These are phyloP conservation scores for Lamellibrachia luymesi DNA, from an alignment of 1,140 invertebrate species.

Conservation along the genomic window DNA sequence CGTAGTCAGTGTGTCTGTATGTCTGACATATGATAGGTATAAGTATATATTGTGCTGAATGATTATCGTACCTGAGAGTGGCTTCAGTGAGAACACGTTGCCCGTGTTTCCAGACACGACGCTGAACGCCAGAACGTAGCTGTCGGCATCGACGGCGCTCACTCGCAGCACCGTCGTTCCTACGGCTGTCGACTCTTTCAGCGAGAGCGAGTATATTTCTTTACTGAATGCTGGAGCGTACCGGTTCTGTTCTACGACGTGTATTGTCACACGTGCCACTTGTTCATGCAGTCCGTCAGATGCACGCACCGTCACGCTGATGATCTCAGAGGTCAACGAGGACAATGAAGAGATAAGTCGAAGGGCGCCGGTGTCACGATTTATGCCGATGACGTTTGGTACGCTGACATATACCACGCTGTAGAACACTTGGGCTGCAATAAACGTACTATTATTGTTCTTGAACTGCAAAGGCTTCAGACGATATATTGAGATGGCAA, in stretches of 20 bases:
- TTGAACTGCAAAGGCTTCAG: not conserved
- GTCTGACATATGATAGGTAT: not conserved
- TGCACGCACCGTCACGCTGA: constrained; percentile 12
- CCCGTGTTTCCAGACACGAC: not conserved
- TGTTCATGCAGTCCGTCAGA: constrained; percentile 14
- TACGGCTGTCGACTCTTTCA: constrained; percentile 26
- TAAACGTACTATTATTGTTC: not conserved
- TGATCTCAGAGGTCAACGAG: not conserved
- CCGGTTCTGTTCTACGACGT: constrained; percentile 41
- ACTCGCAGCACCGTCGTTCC: constrained; percentile 3
- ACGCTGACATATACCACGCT: not conserved
- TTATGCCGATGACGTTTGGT: not conserved
- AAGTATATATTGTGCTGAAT: not conserved
- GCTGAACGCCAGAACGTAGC: not conserved
- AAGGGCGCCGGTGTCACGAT: not conserved
- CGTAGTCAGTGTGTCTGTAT: no score
- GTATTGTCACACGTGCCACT: constrained; percentile 31
- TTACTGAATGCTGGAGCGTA: constrained; percentile 34
- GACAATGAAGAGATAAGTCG: not conserved
- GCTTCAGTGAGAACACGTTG: not conserved
- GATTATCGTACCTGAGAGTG: not conserved
- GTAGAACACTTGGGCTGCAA: not conserved
- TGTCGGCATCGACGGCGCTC: not conserved
- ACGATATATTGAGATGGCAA: not conserved
- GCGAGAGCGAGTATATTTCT: constrained; percentile 19